Evolutionary conservation across 2,113 vertebrate species (phyloP).

Genomic region (Tachysurus vachellii): DNA sequence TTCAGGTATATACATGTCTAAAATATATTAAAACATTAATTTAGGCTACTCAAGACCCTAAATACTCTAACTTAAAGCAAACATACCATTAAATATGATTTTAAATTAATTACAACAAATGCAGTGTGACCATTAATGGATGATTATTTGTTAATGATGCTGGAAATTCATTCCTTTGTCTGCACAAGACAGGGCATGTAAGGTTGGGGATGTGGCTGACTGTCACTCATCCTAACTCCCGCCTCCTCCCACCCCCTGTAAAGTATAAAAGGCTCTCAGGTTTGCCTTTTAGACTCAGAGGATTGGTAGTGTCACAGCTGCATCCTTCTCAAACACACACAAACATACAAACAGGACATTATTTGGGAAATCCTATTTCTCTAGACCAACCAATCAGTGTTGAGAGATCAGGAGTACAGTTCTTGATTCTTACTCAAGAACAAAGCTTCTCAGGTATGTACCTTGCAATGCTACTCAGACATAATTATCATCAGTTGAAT

Average conservation of each 20-base stretch:
- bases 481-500: constrained; percentile 16
- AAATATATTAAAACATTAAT: constrained; percentile 21
- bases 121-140: constrained; percentile 14
- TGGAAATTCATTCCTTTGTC: constrained; percentile 45
- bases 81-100: constrained; percentile 27
- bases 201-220: constrained; percentile 53
- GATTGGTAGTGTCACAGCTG: constrained; percentile 67
- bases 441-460: constrained; percentile 50
- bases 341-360: constrained; percentile 19
- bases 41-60: constrained; percentile 6
- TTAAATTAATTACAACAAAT: constrained; percentile 31
- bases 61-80: constrained; percentile 30
- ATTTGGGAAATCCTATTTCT: constrained; percentile 39
- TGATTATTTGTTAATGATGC: constrained; percentile 38
- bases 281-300: constrained; percentile 64
- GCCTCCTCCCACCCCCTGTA: constrained; percentile 58
- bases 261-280: constrained; percentile 69
- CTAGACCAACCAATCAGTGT: constrained; percentile 34
- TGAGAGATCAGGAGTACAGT: constrained; percentile 34
- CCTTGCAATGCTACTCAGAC: constrained; percentile 20
- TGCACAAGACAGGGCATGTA: constrained; percentile 47
- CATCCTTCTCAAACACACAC: constrained; percentile 32
- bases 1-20: constrained; percentile 21
- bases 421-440: constrained; percentile 28
- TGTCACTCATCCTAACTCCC: constrained; percentile 61